These are phyloP conservation scores for Cepphus grylle DNA, from an alignment of 2,113 vertebrate genomes.

Conservation along the genomic window DNA sequence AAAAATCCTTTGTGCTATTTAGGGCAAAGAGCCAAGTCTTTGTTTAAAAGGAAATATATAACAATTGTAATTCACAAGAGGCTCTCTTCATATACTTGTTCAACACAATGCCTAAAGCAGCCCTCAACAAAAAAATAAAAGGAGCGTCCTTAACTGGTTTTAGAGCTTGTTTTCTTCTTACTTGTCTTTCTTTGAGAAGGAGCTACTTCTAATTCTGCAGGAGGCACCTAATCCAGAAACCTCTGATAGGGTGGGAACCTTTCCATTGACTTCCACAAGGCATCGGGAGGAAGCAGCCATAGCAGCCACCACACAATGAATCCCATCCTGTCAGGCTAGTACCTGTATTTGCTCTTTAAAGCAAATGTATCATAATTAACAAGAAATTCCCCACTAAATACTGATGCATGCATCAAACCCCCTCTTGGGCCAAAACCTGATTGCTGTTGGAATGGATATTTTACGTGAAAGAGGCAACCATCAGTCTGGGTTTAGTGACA, in stretches of 20 bases:
- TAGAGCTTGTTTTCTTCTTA: not conserved
- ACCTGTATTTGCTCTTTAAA: not conserved
- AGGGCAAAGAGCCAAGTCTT: slow-evolving; percentile 36
- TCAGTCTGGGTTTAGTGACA: not conserved
- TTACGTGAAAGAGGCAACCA: not conserved
- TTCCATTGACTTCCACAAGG: not conserved
- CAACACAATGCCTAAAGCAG: slow-evolving; percentile 34
- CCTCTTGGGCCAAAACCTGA: not conserved
- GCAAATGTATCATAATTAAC: not conserved
- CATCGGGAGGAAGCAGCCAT: not conserved
- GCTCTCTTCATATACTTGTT: not conserved
- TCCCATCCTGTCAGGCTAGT: not conserved
- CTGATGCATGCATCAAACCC: not conserved
- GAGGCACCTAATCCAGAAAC: not conserved
- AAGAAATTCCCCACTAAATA: not conserved
- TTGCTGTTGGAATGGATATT: not conserved
- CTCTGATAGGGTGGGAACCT: not conserved
- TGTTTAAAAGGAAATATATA: slow-evolving; percentile 45
- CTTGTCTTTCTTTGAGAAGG: not conserved
- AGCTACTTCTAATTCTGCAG: not conserved
- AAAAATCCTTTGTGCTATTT: slow-evolving; percentile 3
- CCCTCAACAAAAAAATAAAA: not conserved
- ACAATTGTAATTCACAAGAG: slow-evolving; percentile 23
- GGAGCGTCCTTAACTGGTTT: not conserved
- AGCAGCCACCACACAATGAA: not conserved